Evolutionary conservation across 2,797 vertebrate genomes (phyloP).

Genomic region (Denticeps clupeoides): DNA sequence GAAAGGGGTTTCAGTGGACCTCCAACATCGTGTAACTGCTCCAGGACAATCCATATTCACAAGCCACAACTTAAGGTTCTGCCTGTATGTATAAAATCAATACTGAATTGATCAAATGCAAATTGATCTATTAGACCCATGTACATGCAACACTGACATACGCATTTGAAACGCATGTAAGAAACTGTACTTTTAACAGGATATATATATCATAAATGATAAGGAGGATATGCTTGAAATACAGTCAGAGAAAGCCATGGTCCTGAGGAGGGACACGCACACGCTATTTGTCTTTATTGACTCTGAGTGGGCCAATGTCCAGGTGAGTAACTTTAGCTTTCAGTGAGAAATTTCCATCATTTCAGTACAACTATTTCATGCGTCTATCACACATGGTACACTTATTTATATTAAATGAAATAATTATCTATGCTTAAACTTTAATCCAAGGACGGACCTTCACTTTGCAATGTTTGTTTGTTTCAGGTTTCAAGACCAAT

Average conservation of each 20-base stretch:
- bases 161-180: too few species aligned
- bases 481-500: too few species aligned
- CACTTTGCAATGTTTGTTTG: too few species aligned
- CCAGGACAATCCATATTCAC: background rate
- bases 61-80: constrained; percentile 3
- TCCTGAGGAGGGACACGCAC: constrained; percentile 24
- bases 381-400: too few species aligned
- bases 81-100: constrained; percentile 11
- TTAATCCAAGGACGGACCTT: too few species aligned
- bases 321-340: background rate
- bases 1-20: constrained; percentile 9
- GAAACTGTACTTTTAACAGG: too few species aligned
- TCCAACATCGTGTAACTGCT: constrained; percentile 15
- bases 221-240: constrained; percentile 22
- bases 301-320: constrained; percentile 15
- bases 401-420: too few species aligned
- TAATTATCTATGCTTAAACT: too few species aligned
- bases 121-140: too few species aligned
- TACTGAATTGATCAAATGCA: background rate
- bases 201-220: constrained; percentile 23
- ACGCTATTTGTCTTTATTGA: constrained; percentile 18
- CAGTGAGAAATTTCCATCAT: too few species aligned
- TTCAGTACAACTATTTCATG: too few species aligned
- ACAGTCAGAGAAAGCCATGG: constrained; percentile 18
- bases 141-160: too few species aligned